Conservation (phyloP, 1,140 invertebrate genomes). For the Drosophila ercepeae region DNA sequence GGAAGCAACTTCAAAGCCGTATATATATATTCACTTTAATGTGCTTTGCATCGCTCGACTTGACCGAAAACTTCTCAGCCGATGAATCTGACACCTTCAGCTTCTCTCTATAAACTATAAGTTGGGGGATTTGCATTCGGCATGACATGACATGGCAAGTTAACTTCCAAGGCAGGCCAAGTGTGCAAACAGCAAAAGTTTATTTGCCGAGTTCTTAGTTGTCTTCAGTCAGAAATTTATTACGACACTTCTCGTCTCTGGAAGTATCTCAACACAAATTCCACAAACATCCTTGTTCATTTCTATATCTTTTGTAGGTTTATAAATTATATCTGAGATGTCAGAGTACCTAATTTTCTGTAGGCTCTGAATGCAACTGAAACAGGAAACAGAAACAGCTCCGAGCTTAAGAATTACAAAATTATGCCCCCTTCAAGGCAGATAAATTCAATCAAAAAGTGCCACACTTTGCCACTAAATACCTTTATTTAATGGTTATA, state of each 20-base stretch:
- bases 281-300: slow-evolving; percentile 23
- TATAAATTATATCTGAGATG: slow-evolving; percentile 31
- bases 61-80: slow-evolving; percentile 32
- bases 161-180: slow-evolving; percentile 26
- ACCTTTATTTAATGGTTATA: neutral
- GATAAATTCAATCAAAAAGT: neutral
- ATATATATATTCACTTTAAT: slow-evolving; percentile 11
- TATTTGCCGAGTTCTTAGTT: slow-evolving; percentile 31
- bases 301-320: neutral
- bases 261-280: slow-evolving; percentile 22
- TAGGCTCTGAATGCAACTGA: slow-evolving; percentile 11
- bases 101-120: too few species aligned
- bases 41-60: slow-evolving; percentile 3
- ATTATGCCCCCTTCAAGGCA: slow-evolving; percentile 7
- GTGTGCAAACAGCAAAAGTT: slow-evolving; percentile 49
- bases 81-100: slow-evolving; percentile 37
- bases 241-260: slow-evolving; percentile 47
- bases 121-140: slow-evolving; percentile 44
- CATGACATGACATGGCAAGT: slow-evolving; percentile 42
- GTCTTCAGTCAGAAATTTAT: slow-evolving; percentile 44
- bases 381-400: slow-evolving; percentile 21
- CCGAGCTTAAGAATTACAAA: slow-evolving; percentile 12
- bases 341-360: slow-evolving; percentile 32
- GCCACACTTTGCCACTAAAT: slow-evolving; percentile 1
- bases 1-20: slow-evolving; percentile 16